Conservation (phyloP, 2,888 invertebrate species). For the Stenodera caucasica region DNA sequence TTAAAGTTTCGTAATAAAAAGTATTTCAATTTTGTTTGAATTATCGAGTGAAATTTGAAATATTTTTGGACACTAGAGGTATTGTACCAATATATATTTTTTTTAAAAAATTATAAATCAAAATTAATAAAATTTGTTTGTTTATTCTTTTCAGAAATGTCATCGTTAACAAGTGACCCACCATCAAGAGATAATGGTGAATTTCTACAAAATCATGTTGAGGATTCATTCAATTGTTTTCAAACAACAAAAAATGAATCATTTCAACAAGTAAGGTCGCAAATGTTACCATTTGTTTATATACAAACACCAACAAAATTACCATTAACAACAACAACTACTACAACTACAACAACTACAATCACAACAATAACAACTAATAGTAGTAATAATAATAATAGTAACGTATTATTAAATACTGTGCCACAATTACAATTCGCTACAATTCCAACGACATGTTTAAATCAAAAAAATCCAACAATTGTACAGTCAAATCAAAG, state of each 20-base stretch:
- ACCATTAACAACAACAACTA: conserved; percentile 27
- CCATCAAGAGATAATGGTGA: neutral
- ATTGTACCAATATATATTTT: too few relatives aligned
- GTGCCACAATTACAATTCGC: conserved; percentile 43
- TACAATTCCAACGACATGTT: conserved; percentile 34
- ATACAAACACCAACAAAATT: conserved; percentile 62
- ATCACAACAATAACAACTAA: conserved; percentile 31
- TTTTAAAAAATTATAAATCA: too few relatives aligned
- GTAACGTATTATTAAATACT: conserved; percentile 39
- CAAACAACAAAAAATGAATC: conserved; percentile 29
- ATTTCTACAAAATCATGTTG: conserved; percentile 3
- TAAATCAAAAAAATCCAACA: conserved; percentile 35
- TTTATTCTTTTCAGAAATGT: conserved; percentile 2
- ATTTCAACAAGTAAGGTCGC: conserved; percentile 43
- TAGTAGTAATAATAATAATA: conserved; percentile 31
- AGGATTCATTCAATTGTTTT: conserved; percentile 21
- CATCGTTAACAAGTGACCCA: conserved; percentile 6
- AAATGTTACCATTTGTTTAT: conserved; percentile 63
- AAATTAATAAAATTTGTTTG: neutral
- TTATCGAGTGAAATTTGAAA: too few relatives aligned
- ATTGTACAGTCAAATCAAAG: conserved; percentile 37
- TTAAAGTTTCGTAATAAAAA: too few relatives aligned
- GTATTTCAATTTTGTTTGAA: too few relatives aligned
- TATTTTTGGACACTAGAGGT: too few relatives aligned
- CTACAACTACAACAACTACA: conserved; percentile 33